Evolutionary conservation across 2,888 invertebrate genomes (phyloP).

Genomic region (Callimorpha dominula): DNA sequence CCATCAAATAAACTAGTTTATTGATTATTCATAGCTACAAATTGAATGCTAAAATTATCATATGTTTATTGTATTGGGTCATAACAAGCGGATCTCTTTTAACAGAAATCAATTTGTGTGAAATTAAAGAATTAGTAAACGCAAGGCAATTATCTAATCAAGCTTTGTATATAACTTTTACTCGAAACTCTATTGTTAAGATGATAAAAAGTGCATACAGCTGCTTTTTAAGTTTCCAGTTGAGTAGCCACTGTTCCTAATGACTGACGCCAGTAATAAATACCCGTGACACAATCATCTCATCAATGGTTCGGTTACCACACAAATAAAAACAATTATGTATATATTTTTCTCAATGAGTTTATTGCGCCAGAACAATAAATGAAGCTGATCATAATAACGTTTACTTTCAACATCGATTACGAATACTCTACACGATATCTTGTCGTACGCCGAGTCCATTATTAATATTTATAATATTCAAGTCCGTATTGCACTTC

Average conservation of each 20-base stretch:
- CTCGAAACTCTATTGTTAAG: slow-evolving; percentile 47
- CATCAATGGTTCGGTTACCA: slow-evolving; percentile 62
- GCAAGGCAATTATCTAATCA: slow-evolving; percentile 48
- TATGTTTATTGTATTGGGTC: slow-evolving; percentile 50
- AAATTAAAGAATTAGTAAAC: slow-evolving; percentile 45
- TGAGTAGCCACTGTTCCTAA: slow-evolving; percentile 54
- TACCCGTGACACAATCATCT: slow-evolving; percentile 64
- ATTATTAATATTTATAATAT: slow-evolving; percentile 83
- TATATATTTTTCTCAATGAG: slow-evolving; percentile 80
- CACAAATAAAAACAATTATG: slow-evolving; percentile 79
- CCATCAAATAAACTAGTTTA: slow-evolving; percentile 60
- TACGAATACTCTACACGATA: slow-evolving; percentile 84
- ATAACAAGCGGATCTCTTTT: slow-evolving; percentile 34
- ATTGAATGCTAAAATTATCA: slow-evolving; percentile 60
- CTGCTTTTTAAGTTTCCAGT: slow-evolving; percentile 61
- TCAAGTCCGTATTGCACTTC: slow-evolving; percentile 83
- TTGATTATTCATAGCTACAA: slow-evolving; percentile 63
- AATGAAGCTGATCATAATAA: slow-evolving; percentile 86
- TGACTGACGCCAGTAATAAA: slow-evolving; percentile 61
- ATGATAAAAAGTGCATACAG: slow-evolving; percentile 54
- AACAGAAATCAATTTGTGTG: slow-evolving; percentile 40
- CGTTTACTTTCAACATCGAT: slow-evolving; percentile 87
- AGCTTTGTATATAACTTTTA: slow-evolving; percentile 45
- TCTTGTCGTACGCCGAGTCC: slow-evolving; percentile 75
- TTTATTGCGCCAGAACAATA: slow-evolving; percentile 87